Evolutionary conservation across 2,888 invertebrate species (phyloP).

Genomic region (Diaperis boleti): DNA sequence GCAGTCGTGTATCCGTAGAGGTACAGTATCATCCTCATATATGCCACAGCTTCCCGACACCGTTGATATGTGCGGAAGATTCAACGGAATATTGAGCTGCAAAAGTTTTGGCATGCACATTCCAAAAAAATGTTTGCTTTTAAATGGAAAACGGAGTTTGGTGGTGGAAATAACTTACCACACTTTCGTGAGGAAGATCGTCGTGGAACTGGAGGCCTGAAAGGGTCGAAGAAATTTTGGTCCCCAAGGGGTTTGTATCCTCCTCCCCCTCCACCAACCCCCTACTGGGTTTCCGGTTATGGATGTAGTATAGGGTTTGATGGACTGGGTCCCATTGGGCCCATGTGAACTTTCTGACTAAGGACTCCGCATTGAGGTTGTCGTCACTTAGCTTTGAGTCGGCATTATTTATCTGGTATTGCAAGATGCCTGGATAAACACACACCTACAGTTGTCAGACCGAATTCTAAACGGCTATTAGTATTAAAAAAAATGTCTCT

Average conservation of each 20-base stretch:
- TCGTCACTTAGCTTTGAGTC: constrained; percentile 39
- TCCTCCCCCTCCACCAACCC: constrained; percentile 77
- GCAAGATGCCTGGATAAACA: constrained; percentile 59
- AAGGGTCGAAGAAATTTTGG: constrained; percentile 78
- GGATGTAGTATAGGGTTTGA: constrained; percentile 87
- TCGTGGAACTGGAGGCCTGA: constrained; percentile 90
- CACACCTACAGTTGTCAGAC: not conserved
- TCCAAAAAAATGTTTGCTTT: not conserved
- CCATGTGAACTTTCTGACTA: constrained; percentile 83
- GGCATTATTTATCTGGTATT: constrained; percentile 60
- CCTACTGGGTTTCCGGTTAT: constrained; percentile 78
- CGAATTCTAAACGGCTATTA: too few species aligned
- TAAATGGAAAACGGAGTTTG: too few species aligned
- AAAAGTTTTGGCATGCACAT: constrained; percentile 48
- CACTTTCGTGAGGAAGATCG: constrained; percentile 87
- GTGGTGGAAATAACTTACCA: constrained; percentile 73
- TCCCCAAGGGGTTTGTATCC: constrained; percentile 70
- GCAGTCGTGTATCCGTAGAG: constrained; percentile 84
- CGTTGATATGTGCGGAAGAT: constrained; percentile 77
- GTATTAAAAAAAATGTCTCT: too few species aligned
- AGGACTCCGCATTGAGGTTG: constrained; percentile 60
- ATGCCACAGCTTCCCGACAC: constrained; percentile 72
- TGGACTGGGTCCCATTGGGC: constrained; percentile 87
- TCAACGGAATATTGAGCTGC: constrained; percentile 87
- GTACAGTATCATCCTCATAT: constrained; percentile 86